These are phyloP conservation scores for Trachurus trachurus DNA, from an alignment of 2,797 vertebrate genomes.

Conservation along the genomic window DNA sequence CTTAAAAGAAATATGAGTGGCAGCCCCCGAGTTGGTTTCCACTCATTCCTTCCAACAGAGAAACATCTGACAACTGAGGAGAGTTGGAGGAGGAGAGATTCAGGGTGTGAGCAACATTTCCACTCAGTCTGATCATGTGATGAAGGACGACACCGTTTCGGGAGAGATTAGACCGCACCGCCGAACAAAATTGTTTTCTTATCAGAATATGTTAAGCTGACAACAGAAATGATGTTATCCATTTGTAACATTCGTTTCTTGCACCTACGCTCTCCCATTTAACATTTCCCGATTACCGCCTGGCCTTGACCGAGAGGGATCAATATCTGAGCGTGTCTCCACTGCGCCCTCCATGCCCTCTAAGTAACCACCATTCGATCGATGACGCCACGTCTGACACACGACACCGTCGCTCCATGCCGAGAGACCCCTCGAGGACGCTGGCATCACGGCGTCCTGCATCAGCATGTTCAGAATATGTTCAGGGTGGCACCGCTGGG, in stretches of 20 bases:
- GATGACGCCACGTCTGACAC: conserved; percentile 28
- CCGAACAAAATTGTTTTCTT: not conserved
- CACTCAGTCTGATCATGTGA: conserved; percentile 25
- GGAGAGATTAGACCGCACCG: conserved; percentile 4
- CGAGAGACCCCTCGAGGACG: conserved; percentile 21
- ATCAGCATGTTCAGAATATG: conserved; percentile 23
- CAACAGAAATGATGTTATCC: not conserved
- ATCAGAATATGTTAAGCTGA: conserved; percentile 15
- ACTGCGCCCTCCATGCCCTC: conserved; percentile 24
- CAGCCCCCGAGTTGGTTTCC: conserved; percentile 25
- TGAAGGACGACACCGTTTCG: conserved; percentile 9
- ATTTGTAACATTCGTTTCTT: conserved; percentile 14
- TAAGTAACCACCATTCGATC: conserved; percentile 21
- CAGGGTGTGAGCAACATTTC: conserved; percentile 13
- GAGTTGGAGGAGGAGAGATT: conserved; percentile 27
- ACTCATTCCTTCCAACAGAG: conserved; percentile 8
- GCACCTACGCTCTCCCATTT: conserved; percentile 1
- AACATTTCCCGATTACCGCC: conserved; percentile 15
- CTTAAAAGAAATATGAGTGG: conserved; percentile 54
- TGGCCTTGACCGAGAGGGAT: conserved; percentile 1
- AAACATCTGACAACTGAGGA: conserved; percentile 8
- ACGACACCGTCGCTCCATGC: conserved; percentile 24
- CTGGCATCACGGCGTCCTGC: conserved; percentile 27
- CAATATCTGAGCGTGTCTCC: conserved; percentile 9
- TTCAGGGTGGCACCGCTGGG: conserved; percentile 2